Conservation (phyloP, 1,140 invertebrate genomes). For the Aphaenogaster floridana region DNA sequence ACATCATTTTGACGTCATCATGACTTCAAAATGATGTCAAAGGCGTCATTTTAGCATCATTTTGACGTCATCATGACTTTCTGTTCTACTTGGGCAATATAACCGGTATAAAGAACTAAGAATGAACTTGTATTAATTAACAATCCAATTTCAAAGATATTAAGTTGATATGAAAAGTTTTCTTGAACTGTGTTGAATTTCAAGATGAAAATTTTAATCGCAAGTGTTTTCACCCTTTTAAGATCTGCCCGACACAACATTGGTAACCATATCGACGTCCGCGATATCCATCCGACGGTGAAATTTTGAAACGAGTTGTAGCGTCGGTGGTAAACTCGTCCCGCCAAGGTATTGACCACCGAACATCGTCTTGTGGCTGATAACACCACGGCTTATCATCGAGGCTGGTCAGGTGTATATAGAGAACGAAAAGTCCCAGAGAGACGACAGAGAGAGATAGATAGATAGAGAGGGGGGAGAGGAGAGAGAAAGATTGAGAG, state of each 20-base stretch:
- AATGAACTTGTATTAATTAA: not conserved
- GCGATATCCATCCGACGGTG: too few relatives aligned
- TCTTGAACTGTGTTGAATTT: not conserved
- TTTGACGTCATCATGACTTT: too few relatives aligned
- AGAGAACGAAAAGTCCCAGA: not conserved
- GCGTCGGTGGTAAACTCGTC: not conserved
- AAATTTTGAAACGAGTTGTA: constrained; percentile 28
- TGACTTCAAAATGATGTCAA: too few relatives aligned
- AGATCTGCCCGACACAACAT: not conserved
- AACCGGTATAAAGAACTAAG: not conserved
- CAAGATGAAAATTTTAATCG: not conserved
- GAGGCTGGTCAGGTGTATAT: not conserved
- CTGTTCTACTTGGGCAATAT: too few relatives aligned
- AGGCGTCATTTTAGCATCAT: too few relatives aligned
- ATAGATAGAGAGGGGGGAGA: too few relatives aligned
- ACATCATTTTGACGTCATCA: too few relatives aligned
- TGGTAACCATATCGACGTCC: not conserved
- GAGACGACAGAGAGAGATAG: not conserved
- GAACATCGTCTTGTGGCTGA: constrained; percentile 18
- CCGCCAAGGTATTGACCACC: constrained; percentile 30
- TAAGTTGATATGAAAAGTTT: not conserved
- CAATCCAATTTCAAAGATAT: not conserved
- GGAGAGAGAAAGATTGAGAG: not conserved
- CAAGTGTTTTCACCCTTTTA: not conserved
- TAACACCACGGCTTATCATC: constrained; percentile 40